These are phyloP conservation scores for Ploceus nigricollis DNA, from an alignment of 2,113 vertebrate genomes.

Conservation along the genomic window DNA sequence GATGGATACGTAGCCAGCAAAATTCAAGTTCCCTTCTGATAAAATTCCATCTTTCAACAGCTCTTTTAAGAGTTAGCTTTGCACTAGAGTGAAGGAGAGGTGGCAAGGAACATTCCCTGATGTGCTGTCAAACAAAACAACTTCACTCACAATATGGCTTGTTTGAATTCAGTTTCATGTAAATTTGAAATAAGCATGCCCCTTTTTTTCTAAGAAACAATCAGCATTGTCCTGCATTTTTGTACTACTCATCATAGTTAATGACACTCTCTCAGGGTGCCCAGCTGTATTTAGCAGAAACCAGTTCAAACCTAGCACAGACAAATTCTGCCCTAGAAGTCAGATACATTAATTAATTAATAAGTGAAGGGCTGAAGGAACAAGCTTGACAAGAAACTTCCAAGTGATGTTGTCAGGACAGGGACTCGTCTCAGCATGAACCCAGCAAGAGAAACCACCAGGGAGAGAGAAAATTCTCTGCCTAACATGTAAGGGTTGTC, in stretches of 20 bases:
- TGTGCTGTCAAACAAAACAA: not conserved
- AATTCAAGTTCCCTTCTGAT: not conserved
- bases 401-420: not conserved
- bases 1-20: not conserved
- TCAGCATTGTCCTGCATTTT: not conserved
- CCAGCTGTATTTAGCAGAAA: not conserved
- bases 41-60: conserved; percentile 30
- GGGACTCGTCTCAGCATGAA: not conserved
- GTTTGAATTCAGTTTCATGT: not conserved
- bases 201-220: not conserved
- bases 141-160: not conserved
- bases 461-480: not conserved
- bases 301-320: not conserved
- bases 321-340: not conserved
- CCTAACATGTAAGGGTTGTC: not conserved
- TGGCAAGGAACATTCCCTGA: not conserved
- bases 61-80: not conserved
- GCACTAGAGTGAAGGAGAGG: not conserved
- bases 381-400: not conserved
- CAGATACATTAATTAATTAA: not conserved
- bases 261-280: not conserved
- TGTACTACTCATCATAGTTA: not conserved
- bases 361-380: not conserved
- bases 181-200: not conserved
- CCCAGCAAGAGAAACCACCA: not conserved